Percentiles rank a stretch among this genome's conserved stretches.
Evolutionary conservation across 1,140 invertebrate genomes (phyloP).

Genomic region (Bicyclus anynana): DNA sequence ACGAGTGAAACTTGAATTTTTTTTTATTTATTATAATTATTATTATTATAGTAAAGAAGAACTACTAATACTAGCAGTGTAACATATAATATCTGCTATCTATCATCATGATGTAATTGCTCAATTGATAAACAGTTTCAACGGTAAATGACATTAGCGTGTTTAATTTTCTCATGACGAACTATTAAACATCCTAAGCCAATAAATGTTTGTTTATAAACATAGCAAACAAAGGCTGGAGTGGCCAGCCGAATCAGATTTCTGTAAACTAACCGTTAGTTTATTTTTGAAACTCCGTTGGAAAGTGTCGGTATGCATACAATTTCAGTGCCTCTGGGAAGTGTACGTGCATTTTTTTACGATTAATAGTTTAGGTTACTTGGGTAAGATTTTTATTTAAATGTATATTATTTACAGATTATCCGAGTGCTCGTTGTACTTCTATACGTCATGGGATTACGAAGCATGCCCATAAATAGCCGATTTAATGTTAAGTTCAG

Average conservation of each 20-base stretch:
- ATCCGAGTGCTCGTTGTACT: slow-evolving; percentile 2
- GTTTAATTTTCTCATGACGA: slow-evolving; percentile 14
- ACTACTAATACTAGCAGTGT: too few species aligned
- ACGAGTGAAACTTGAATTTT: too few species aligned
- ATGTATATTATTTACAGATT: slow-evolving; percentile 14
- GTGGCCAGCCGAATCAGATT: neutral
- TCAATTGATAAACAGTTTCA: neutral
- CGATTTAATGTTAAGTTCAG: slow-evolving; percentile 49
- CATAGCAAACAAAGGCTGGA: slow-evolving; percentile 20
- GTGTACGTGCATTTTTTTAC: neutral
- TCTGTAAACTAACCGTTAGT: slow-evolving; percentile 5
- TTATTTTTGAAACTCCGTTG: slow-evolving; percentile 1
- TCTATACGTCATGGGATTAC: neutral
- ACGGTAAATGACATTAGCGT: neutral
- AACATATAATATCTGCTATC: too few species aligned
- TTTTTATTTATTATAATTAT: too few species aligned
- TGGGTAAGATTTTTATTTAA: slow-evolving; percentile 4
- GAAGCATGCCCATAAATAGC: slow-evolving; percentile 43
- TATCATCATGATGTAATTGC: neutral
- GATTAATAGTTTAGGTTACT: neutral
- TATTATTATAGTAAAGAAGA: too few species aligned
- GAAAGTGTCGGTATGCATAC: slow-evolving; percentile 10
- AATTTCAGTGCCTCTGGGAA: neutral
- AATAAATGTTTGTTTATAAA: slow-evolving; percentile 24
- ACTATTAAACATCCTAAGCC: slow-evolving; percentile 27